phyloP scores from a whole-genome alignment of 2,797 vertebrate species.

The Tragelaphus eurycerus region DNA sequence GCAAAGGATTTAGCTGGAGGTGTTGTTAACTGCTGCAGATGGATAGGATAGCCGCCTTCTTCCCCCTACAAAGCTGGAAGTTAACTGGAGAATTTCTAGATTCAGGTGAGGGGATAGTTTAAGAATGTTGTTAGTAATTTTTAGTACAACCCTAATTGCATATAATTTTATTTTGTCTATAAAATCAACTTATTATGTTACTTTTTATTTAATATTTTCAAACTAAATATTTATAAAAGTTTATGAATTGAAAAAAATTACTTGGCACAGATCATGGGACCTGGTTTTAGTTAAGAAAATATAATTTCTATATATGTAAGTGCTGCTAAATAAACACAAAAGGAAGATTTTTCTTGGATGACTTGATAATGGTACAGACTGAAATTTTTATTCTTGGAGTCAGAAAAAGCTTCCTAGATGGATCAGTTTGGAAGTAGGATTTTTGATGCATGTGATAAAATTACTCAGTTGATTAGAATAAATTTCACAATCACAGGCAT shows the following conservation, averaged over 20 bases:
- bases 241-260: neutral
- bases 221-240: neutral
- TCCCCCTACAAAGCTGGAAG: neutral
- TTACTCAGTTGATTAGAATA: neutral
- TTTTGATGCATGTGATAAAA: neutral
- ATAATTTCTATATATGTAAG: neutral
- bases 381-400: neutral
- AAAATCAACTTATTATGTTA: neutral
- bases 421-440: neutral
- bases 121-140: neutral
- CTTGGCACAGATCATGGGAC: neutral
- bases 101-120: neutral
- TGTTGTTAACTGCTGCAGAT: neutral
- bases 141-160: neutral
- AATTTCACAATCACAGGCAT: neutral
- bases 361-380: neutral
- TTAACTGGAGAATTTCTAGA: neutral
- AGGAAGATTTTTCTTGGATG: neutral
- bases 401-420: neutral
- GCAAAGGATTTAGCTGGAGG: neutral
- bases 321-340: neutral
- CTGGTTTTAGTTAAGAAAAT: constrained; percentile 39
- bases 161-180: neutral
- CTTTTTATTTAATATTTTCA: constrained; percentile 21
- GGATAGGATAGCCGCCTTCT: neutral